A percentile compares a stretch with the other conserved stretches of the same genome.
These are phyloP conservation scores for Tachypleus tridentatus DNA, from an alignment of 1,140 invertebrate genomes.

Conservation along the genomic window DNA sequence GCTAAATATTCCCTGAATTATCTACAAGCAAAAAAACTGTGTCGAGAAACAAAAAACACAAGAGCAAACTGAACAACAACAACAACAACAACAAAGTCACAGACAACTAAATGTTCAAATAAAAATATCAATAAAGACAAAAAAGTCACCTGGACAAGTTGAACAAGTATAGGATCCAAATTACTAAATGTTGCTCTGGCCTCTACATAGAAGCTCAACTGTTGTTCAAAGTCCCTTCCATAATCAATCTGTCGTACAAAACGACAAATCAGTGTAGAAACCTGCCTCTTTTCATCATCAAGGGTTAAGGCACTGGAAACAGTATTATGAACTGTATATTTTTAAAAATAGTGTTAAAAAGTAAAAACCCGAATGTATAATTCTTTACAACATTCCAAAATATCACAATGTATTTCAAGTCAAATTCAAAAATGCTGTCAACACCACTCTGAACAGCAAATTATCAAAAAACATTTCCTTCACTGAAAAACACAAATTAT, in stretches of 20 bases:
- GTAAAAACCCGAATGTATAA: too few relatives aligned
- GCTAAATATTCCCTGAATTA: too few relatives aligned
- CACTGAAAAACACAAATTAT: slow-evolving; percentile 2
- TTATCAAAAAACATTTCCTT: slow-evolving; percentile 5
- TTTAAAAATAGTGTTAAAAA: background rate
- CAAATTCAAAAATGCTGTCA: too few relatives aligned
- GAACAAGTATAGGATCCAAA: slow-evolving; percentile 68
- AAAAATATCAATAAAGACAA: background rate
- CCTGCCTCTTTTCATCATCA: slow-evolving; percentile 79
- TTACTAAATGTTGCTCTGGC: slow-evolving; percentile 76
- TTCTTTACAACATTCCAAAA: too few relatives aligned
- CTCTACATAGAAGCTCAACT: slow-evolving; percentile 87
- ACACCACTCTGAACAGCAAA: too few relatives aligned
- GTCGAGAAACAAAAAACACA: background rate
- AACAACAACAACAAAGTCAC: background rate
- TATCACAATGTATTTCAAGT: too few relatives aligned
- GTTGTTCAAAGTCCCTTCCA: slow-evolving; percentile 63
- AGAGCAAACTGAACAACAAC: background rate
- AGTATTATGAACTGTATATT: slow-evolving; percentile 2
- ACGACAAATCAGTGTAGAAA: slow-evolving; percentile 65
- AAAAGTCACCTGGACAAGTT: slow-evolving; percentile 61
- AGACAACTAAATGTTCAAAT: slow-evolving; percentile 7
- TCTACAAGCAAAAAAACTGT: slow-evolving; percentile 21
- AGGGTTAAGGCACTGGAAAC: slow-evolving; percentile 67
- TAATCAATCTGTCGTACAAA: slow-evolving; percentile 68